Base-by-base conservation (phyloP, 2,113 vertebrate species). In the Haplotaxodon microlepis region DNA sequence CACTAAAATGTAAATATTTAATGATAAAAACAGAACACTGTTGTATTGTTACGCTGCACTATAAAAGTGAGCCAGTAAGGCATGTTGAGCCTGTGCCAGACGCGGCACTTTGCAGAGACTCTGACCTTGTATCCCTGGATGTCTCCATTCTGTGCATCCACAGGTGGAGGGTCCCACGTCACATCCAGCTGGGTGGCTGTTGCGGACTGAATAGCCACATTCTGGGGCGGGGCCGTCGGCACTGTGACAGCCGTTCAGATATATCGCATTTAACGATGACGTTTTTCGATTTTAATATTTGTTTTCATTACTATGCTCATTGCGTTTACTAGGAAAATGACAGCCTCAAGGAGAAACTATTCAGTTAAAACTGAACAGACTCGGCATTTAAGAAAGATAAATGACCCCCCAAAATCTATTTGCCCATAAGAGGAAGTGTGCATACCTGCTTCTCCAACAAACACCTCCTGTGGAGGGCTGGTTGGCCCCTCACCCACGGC, bases 111-210 rank as follows among this genome's bases (percentile, higher is more conserved):
- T 12, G 42, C 42, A 50, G 27, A 51, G 24, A 38, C 2, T 76
- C 45, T 71, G 17, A 97, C 99, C 98, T 99, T 99, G 94, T 99
- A 99, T 38, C 98, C 99, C 90, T 99, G 98, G 78, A 99, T 98
- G 95, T 99, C 98, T 59, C 98, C 98, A 0, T 99, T 99, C 95
- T 98, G 98, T n/a, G 94, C 97, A 9, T 98, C 96, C 2, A 95
- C 82, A 0, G 98, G 98, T 0, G 98, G 99, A 0, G 98, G 98
- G 1, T 98, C 98, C 99, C 99, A 99, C 0, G 95, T 98, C 93
- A 99, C 97, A 3, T 99, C 98, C 81, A 99, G 96, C 95, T 99
- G 99, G 2, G 98, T 98, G 89, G 99, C 98, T 0, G 98, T 97
- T 61, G 97, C 85, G 0, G 97, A 96, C 63, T 98, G 98, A 86